phyloP scores from a whole-genome alignment of 2,797 vertebrate genomes.

The Thalassophryne amazonica region DNA sequence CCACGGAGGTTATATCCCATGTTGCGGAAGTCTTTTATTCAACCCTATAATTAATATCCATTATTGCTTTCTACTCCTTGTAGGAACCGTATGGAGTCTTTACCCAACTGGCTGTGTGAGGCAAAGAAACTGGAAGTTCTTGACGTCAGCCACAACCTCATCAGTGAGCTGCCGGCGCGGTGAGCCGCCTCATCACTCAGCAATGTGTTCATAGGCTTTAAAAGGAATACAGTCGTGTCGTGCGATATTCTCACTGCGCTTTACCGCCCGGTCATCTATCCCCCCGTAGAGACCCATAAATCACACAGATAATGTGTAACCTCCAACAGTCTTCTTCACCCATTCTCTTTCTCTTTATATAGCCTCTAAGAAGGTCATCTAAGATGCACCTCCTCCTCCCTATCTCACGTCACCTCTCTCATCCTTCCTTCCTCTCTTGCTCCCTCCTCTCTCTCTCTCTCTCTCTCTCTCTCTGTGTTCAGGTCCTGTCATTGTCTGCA shows the following conservation, averaged over 20 bases:
- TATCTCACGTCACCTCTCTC: constrained; percentile 30
- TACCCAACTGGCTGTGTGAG: constrained; percentile 94
- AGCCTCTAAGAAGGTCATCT: constrained; percentile 51
- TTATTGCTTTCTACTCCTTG: constrained; percentile 5
- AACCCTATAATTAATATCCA: constrained; percentile 33
- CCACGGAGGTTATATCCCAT: background rate
- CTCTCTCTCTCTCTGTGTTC: constrained; percentile 1
- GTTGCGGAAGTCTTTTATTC: constrained; percentile 3
- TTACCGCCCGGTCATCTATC: constrained; percentile 36
- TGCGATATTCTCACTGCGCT: constrained; percentile 42
- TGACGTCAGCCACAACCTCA: constrained; percentile 91
- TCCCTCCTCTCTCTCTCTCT: constrained; percentile 1
- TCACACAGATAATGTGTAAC: constrained; percentile 58
- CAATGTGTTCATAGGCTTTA: constrained; percentile 29
- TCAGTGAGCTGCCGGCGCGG: constrained; percentile 89
- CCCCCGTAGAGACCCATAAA: constrained; percentile 53
- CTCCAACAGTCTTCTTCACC: constrained; percentile 28
- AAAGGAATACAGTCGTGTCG: constrained; percentile 26
- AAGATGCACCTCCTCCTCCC: constrained; percentile 15
- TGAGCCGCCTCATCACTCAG: constrained; percentile 69
- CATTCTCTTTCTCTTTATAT: constrained; percentile 38
- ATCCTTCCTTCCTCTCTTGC: background rate
- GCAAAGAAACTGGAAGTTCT: constrained; percentile 93
- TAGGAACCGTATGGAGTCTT: constrained; percentile 89
- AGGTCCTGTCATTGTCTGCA: constrained; percentile 23